Evolutionary conservation across 2,113 vertebrate genomes (phyloP).

Genomic region (Atractosteus spatula): DNA sequence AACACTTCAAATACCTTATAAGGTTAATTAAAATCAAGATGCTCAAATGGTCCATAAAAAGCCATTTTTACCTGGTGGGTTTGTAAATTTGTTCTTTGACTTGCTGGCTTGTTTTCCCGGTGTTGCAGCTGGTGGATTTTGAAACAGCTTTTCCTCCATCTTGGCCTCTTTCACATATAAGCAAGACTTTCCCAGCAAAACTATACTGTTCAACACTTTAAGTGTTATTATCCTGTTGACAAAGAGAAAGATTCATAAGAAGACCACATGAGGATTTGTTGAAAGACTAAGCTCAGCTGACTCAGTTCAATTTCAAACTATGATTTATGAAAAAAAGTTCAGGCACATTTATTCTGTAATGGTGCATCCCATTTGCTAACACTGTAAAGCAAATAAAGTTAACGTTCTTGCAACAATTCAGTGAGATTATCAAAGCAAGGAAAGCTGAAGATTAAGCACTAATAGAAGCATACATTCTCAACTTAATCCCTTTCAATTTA

Average conservation of each 20-base stretch:
- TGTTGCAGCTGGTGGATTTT: slow-evolving; percentile 53
- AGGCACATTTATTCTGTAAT: too few species aligned
- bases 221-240: slow-evolving; percentile 80
- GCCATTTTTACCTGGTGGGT: slow-evolving; percentile 64
- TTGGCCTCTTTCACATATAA: slow-evolving; percentile 92
- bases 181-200: slow-evolving; percentile 94
- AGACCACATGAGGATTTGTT: not conserved
- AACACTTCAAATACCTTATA: not conserved
- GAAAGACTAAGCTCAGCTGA: too few species aligned
- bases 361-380: too few species aligned
- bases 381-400: too few species aligned
- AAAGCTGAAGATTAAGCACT: too few species aligned
- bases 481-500: too few species aligned
- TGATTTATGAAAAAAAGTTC: too few species aligned
- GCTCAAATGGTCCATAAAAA: not conserved
- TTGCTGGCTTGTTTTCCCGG: slow-evolving; percentile 60
- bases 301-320: too few species aligned
- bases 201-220: slow-evolving; percentile 92
- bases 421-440: too few species aligned
- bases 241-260: slow-evolving; percentile 19
- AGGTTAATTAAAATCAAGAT: not conserved
- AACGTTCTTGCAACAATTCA: too few species aligned
- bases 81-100: slow-evolving; percentile 63
- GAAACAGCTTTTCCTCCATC: slow-evolving; percentile 92
- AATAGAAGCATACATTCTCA: too few species aligned